Conservation (phyloP, 2,888 invertebrate species). For the Calliopum simillimum region DNA sequence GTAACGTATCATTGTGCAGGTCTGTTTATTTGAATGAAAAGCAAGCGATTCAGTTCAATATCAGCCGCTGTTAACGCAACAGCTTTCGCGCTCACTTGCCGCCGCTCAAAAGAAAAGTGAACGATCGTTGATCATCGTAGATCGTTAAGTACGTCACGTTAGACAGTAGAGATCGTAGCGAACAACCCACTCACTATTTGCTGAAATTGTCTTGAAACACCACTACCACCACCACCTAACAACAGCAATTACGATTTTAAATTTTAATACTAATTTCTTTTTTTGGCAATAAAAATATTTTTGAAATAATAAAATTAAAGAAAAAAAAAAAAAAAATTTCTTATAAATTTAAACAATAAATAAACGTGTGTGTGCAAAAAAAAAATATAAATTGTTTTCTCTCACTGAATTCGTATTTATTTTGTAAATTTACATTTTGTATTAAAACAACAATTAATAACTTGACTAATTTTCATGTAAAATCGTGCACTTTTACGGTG, state of each 20-base stretch:
- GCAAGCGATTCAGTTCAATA: constrained; percentile 35
- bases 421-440: too few species aligned
- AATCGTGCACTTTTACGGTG: too few species aligned
- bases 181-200: constrained; percentile 1
- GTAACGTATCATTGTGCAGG: background rate
- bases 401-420: too few species aligned
- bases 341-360: background rate
- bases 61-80: constrained; percentile 37
- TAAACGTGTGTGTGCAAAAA: constrained; percentile 3
- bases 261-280: background rate
- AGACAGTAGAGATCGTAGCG: constrained; percentile 8
- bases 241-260: background rate
- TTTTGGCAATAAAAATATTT: background rate
- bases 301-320: background rate
- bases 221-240: too few species aligned
- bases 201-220: background rate
- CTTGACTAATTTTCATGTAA: too few species aligned
- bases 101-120: constrained; percentile 9
- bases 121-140: constrained; percentile 2
- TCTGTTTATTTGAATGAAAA: constrained; percentile 4
- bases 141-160: constrained; percentile 9
- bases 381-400: too few species aligned
- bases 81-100: constrained; percentile 6
- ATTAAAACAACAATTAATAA: too few species aligned
- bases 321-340: background rate